Conservation (phyloP, 1,140 invertebrate genomes). For the Oreohelix idahoensis region DNA sequence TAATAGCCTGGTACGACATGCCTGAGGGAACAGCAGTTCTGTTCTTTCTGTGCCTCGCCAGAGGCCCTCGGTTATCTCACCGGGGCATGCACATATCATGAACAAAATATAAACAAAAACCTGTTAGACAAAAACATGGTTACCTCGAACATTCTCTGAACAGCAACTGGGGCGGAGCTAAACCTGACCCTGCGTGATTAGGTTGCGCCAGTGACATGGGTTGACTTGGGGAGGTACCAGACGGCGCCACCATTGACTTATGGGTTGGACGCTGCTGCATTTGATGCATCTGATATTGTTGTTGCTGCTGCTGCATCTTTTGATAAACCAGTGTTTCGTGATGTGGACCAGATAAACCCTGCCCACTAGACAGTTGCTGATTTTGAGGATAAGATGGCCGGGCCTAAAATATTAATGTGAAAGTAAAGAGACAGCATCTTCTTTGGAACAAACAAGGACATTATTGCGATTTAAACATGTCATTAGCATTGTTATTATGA, state of each 20-base stretch:
- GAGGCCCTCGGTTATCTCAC: no score
- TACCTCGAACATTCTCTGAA: slow-evolving; percentile 22
- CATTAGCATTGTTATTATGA: no score
- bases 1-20: no score
- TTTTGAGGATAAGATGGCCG: neutral
- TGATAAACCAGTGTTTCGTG: slow-evolving; percentile 2
- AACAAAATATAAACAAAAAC: no score
- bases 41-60: no score
- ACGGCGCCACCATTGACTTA: neutral
- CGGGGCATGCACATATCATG: no score
- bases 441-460: no score
- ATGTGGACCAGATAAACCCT: neutral
- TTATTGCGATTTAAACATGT: no score
- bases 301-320: slow-evolving; percentile 30
- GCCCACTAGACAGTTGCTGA: neutral
- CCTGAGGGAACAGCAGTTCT: no score
- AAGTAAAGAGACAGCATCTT: no score
- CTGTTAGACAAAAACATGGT: neutral
- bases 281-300: slow-evolving; percentile 26
- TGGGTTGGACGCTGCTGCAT: slow-evolving; percentile 12
- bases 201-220: neutral
- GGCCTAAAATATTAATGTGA: neutral
- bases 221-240: neutral
- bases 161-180: slow-evolving; percentile 4
- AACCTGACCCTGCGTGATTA: neutral